These are phyloP conservation scores for Pteronotus mesoamericanus DNA, from an alignment of 2,797 vertebrate species.

Conservation along the genomic window DNA sequence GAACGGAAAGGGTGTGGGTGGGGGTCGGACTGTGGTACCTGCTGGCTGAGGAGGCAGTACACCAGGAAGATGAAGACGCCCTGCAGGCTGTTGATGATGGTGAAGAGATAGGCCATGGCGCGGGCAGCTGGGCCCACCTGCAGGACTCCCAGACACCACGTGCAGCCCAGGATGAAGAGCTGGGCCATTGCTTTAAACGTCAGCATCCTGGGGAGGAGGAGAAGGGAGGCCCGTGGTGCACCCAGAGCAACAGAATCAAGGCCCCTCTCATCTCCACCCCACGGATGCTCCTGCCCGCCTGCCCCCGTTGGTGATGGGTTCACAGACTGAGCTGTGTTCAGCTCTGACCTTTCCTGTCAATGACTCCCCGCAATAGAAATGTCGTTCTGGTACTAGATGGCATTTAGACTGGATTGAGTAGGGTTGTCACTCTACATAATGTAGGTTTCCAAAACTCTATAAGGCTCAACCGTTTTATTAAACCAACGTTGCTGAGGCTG, in stretches of 20 bases:
- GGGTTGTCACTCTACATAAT: background rate
- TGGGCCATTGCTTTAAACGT: slow-evolving; percentile 61
- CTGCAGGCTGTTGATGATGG: slow-evolving; percentile 62
- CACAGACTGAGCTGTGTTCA: background rate
- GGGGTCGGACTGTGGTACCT: background rate
- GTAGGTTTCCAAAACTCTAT: background rate
- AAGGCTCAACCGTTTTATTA: background rate
- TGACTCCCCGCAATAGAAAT: background rate
- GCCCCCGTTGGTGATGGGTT: background rate
- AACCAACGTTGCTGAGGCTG: background rate
- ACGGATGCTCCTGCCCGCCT: background rate
- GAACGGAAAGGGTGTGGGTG: background rate
- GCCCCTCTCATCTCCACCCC: background rate
- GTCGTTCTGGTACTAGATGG: background rate
- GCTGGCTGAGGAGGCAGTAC: slow-evolving; percentile 60
- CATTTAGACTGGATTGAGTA: background rate
- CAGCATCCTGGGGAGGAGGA: slow-evolving; percentile 39
- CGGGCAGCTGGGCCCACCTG: background rate
- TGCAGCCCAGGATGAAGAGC: slow-evolving; percentile 64
- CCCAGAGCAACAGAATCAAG: background rate
- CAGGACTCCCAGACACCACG: slow-evolving; percentile 64
- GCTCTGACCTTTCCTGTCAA: background rate
- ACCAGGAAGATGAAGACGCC: slow-evolving; percentile 62
- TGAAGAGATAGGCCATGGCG: slow-evolving; percentile 62
- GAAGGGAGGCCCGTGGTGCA: background rate